A percentile compares a stretch with the other conserved stretches of the same genome.
These are phyloP conservation scores for Trematomus loennbergii DNA, from an alignment of 2,113 vertebrate genomes.

Conservation along the genomic window DNA sequence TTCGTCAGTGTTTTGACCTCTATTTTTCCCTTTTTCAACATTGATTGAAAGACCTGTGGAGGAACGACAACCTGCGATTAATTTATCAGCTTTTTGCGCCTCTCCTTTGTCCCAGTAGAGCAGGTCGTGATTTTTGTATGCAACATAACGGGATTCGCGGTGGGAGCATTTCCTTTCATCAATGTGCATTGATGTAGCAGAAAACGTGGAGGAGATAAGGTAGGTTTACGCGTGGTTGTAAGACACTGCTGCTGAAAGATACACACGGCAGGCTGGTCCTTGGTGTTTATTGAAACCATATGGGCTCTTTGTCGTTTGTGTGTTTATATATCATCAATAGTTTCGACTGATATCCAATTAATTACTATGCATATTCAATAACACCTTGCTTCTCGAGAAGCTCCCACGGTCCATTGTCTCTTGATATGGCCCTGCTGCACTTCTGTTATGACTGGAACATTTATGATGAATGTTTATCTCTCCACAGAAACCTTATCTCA, in stretches of 20 bases:
- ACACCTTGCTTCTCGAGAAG: constrained; percentile 24
- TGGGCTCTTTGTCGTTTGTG: constrained; percentile 56
- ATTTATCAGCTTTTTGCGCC: constrained; percentile 61
- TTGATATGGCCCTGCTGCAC: not conserved
- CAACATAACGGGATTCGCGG: constrained; percentile 75
- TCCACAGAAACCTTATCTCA: constrained; percentile 83
- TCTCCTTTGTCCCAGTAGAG: constrained; percentile 74
- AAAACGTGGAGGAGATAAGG: constrained; percentile 87
- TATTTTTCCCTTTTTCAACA: constrained; percentile 52
- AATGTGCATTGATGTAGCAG: constrained; percentile 86
- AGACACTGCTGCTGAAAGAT: constrained; percentile 11
- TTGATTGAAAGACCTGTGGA: constrained; percentile 57
- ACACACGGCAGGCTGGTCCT: not conserved
- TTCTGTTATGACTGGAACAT: constrained; percentile 11
- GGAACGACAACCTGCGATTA: constrained; percentile 49
- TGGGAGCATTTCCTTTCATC: constrained; percentile 80
- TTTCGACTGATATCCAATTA: constrained; percentile 42
- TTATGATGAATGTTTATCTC: constrained; percentile 41
- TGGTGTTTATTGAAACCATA: constrained; percentile 42
- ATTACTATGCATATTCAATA: constrained; percentile 4
- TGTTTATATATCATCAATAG: constrained; percentile 24
- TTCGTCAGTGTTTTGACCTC: constrained; percentile 44
- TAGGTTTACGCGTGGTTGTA: constrained; percentile 59
- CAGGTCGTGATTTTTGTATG: constrained; percentile 75
- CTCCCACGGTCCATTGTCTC: constrained; percentile 53